phyloP scores from a whole-genome alignment of 1,140 invertebrate genomes.

The Pogonognathellus flavescens region DNA sequence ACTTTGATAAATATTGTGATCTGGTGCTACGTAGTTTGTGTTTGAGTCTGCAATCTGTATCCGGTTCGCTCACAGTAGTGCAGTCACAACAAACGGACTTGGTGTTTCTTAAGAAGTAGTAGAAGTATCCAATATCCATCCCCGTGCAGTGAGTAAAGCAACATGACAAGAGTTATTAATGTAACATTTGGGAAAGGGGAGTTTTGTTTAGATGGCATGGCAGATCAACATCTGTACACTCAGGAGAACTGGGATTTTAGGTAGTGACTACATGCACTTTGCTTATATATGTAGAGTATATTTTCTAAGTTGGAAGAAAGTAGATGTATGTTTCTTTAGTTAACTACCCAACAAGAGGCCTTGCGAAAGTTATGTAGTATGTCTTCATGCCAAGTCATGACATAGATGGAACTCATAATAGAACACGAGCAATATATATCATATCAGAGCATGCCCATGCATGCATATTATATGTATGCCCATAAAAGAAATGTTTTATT shows the following conservation, averaged over 20 bases:
- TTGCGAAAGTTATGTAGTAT: background rate
- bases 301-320: background rate
- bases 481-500: too few relatives aligned
- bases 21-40: background rate
- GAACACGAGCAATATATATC: too few relatives aligned
- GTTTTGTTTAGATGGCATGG: constrained; percentile 31
- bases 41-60: background rate
- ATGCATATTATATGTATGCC: too few relatives aligned
- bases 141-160: background rate
- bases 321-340: background rate
- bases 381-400: too few relatives aligned
- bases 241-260: too few relatives aligned
- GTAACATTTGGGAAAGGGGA: constrained; percentile 12
- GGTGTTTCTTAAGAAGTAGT: background rate
- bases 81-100: too few relatives aligned
- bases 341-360: background rate
- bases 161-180: constrained; percentile 45
- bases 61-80: background rate
- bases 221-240: constrained; percentile 18
- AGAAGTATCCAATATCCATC: constrained; percentile 24
- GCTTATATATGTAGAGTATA: background rate
- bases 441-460: too few relatives aligned
- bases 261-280: too few relatives aligned
- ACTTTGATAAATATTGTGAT: background rate
- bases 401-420: too few relatives aligned